Base-by-base conservation (phyloP, 2,113 vertebrate species). In the Burhinus bistriatus region DNA sequence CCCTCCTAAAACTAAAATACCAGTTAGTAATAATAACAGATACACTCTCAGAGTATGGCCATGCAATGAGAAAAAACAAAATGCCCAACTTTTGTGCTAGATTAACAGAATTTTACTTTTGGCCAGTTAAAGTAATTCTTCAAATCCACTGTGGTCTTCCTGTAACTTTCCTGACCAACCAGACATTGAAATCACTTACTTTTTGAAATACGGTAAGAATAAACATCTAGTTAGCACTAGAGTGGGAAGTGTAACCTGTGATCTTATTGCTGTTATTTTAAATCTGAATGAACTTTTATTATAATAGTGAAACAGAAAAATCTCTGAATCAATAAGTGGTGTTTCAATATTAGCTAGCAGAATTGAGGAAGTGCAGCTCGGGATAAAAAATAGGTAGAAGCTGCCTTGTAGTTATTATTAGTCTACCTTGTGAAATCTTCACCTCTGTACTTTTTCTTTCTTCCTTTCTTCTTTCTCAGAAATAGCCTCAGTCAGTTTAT, bases 401-500 rank as follows among this genome's bases (percentile, higher is more conserved):
- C 49, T 83, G 59, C 52, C 83, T 86, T 89, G 65, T 70, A 88
- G 62, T 72, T 89, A 38, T 89, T 93, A 59, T 65, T 58, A 44
- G 93, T 68, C 34, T 87, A 51, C 54, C n/a, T 49, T 78, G 36
- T 91, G 83, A 97, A 94, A 87, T 81, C 47, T 85, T 96, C 82
- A 93, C 47, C 51, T 95, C 11, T 91, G n/a, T 80, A 61, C 34
- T 55, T 83, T 58, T 62, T 54, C 21, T 65, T 87, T 70, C 61
- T 88, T 65, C 9, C 22, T 82, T 79, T 61, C 15, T 89, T 92
- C 82, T 96, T 93, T 95, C 65, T 93, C 81, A 76, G 79, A 93
- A 97, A 84, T 71, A 94, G 55, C 75, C 66, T 96, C 79, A 80
- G 85, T 93, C 92, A 91, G 49, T 82, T 95, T 93, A 96, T 96